Evolutionary conservation across 64 coral and sea anemone genomes (phyloP), one percentile per base, ranked within the genome.

Genomic region (Acropora tenuis): DNA sequence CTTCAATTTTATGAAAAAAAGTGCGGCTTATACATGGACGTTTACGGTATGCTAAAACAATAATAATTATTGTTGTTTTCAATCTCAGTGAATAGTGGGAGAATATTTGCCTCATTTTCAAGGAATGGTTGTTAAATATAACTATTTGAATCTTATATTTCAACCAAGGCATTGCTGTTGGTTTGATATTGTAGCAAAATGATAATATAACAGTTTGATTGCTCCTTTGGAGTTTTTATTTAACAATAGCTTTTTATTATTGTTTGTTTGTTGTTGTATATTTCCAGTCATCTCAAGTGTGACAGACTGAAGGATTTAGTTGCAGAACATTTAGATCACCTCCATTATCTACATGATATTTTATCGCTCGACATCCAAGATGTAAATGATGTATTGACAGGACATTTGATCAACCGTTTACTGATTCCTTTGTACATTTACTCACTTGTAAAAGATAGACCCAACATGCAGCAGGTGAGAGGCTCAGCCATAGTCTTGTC

Each of bases 321-420:
- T 13, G 97, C 97, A 8, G 97, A 98, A 41, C 97, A 98, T 53
- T 72, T 98, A 5, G 97, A 98, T 86, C 97, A 96, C 67, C 89
- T 99, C 2, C 97, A 99, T 17, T 99, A 99, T 76, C 57, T 99
- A 40, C 91, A 99, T 53, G 97, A 99, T 48, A 99, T 99, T 10
- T 69, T 99, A 20, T 92, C 49, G 17, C 84, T 99, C 4, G 90
- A 99, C 80, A 99, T 99, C 12, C 78, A 89, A 83, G 97, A 99
- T 74, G 72, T 99, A 1, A 99, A 94, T 67, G 68, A 74, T 47
- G 93, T 99, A 69, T 78, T 99, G 47, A 99, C 97, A n/a, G 97
- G 95, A 48, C 92, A 96, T 75, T 60, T 99, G 12, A 87, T 95
- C 19, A 93, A 98, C 63, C 80, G 97, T 74, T 58, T 98, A 15